A percentile compares a stretch with the other conserved stretches of the same genome.
phyloP scores from a whole-genome alignment of 1,140 invertebrate species.

The Subanguina moxae region DNA sequence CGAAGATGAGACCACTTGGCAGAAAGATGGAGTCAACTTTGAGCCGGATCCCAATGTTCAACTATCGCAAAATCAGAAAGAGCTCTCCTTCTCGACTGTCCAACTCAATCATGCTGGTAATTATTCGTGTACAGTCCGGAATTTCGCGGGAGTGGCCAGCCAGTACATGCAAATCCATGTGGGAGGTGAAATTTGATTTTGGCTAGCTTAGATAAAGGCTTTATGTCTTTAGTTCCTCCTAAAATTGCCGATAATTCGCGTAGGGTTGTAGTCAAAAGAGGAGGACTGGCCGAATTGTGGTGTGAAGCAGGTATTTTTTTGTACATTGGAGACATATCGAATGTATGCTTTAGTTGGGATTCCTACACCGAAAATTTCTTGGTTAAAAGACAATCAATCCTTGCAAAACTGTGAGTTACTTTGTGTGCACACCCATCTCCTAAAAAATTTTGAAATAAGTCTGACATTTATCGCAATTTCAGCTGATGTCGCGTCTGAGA shows the following conservation, averaged over 20 bases:
- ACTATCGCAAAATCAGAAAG: background rate
- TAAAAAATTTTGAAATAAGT: background rate
- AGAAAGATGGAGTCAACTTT: constrained; percentile 34
- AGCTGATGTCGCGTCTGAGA: constrained; percentile 25
- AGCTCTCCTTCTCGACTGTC: constrained; percentile 21
- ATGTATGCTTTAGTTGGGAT: constrained; percentile 54
- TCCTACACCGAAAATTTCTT: constrained; percentile 61
- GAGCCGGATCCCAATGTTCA: background rate
- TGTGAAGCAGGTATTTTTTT: constrained; percentile 59
- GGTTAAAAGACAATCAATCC: constrained; percentile 57
- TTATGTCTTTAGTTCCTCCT: constrained; percentile 15
- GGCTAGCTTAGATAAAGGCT: background rate
- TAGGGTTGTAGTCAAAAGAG: constrained; percentile 12
- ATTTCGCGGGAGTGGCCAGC: constrained; percentile 52
- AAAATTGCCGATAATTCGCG: constrained; percentile 13
- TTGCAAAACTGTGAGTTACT: constrained; percentile 43
- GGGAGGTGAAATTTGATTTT: constrained; percentile 42
- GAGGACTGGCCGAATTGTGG: constrained; percentile 38
- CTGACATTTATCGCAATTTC: background rate
- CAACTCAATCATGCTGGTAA: constrained; percentile 53
- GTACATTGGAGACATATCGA: too few relatives aligned
- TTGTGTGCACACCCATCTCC: background rate
- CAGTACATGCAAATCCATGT: constrained; percentile 37
- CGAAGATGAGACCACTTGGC: constrained; percentile 38
- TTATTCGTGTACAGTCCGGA: constrained; percentile 61